These are phyloP conservation scores for Anabas testudineus DNA, from an alignment of 2,797 vertebrate genomes.

Conservation along the genomic window DNA sequence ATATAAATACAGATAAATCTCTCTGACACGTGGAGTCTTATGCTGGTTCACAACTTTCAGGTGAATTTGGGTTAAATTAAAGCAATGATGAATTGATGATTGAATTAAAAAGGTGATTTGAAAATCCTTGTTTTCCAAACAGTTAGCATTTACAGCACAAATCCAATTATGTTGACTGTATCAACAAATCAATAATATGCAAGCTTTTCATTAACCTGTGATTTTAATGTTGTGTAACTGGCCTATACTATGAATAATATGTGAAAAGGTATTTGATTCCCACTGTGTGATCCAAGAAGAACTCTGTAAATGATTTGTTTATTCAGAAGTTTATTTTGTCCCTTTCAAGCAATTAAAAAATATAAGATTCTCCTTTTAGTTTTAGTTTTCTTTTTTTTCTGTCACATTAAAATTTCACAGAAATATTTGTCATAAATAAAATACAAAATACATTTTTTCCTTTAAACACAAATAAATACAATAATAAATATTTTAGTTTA, in stretches of 20 bases:
- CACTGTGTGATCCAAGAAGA: conserved; percentile 18
- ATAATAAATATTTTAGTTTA: conserved; percentile 88
- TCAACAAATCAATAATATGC: not conserved
- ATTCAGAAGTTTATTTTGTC: conserved; percentile 81
- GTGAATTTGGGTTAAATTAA: not conserved
- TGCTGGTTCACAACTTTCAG: not conserved
- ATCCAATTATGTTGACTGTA: conserved; percentile 12
- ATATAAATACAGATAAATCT: too few species aligned
- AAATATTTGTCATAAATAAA: conserved; percentile 86
- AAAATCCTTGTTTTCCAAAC: not conserved
- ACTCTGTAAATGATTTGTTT: conserved; percentile 52
- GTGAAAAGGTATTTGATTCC: not conserved
- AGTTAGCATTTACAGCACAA: conserved; percentile 9
- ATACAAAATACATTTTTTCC: conserved; percentile 87
- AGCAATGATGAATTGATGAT: not conserved
- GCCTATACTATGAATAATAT: not conserved
- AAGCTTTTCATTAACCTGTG: not conserved
- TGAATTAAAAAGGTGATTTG: not conserved
- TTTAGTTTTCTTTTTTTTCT: conserved; percentile 55
- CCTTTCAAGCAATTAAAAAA: conserved; percentile 82
- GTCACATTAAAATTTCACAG: conserved; percentile 80
- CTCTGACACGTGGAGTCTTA: too few species aligned
- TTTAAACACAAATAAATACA: conserved; percentile 87
- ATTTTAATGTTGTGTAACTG: not conserved
- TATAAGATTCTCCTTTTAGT: conserved; percentile 79